Evolutionary conservation across 2,888 invertebrate genomes (phyloP).

Genomic region (Melanophora roralis): DNA sequence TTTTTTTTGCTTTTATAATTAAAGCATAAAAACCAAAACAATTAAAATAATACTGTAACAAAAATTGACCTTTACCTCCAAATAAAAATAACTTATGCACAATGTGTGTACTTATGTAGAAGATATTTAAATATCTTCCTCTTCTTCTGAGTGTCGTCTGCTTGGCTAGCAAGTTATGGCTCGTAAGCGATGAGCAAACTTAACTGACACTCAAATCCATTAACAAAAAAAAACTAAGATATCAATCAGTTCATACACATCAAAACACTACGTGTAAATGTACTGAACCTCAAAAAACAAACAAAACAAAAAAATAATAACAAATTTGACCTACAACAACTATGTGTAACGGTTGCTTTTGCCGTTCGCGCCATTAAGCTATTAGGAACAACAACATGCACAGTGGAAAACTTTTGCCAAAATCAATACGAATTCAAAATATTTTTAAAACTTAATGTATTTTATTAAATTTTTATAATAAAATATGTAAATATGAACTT

Average conservation of each 20-base stretch:
- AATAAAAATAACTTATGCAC: not conserved
- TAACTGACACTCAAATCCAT: not conserved
- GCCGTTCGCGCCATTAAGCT: not conserved
- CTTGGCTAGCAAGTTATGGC: not conserved
- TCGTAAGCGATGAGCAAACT: not conserved
- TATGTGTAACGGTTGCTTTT: conserved; percentile 23
- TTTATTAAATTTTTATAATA: too few relatives aligned
- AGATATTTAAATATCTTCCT: conserved; percentile 9
- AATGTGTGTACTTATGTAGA: too few relatives aligned
- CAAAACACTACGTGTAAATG: not conserved
- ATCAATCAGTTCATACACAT: not conserved
- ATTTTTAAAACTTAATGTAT: too few relatives aligned
- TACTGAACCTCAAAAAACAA: not conserved
- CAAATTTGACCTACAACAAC: conserved; percentile 36
- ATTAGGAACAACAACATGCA: not conserved
- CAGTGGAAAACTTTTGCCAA: too few relatives aligned
- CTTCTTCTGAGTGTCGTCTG: not conserved
- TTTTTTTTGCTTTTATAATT: not conserved
- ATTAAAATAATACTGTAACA: not conserved
- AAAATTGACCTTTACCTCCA: conserved; percentile 43
- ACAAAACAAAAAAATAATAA: conserved; percentile 1
- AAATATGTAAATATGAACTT: too few relatives aligned
- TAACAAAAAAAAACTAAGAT: not conserved
- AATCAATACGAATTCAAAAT: too few relatives aligned
- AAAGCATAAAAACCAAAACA: not conserved